These are phyloP conservation scores for Pristiophorus japonicus DNA, from an alignment of 2,113 vertebrate genomes.

Conservation along the genomic window DNA sequence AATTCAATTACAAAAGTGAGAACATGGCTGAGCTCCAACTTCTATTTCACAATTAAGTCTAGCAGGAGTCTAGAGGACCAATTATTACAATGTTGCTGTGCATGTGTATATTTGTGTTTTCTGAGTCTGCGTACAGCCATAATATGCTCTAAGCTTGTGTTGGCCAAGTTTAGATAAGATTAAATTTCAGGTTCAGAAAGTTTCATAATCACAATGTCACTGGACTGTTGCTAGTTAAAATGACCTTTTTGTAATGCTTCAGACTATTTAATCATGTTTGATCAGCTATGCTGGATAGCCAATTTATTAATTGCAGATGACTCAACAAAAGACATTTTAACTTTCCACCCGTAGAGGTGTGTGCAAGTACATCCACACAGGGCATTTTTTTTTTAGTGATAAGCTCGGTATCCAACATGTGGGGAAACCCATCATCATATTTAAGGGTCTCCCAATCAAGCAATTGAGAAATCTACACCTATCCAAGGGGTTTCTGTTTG, in stretches of 20 bases:
- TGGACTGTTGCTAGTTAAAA: not conserved
- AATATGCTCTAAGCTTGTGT: not conserved
- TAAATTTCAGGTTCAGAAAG: conserved; percentile 17
- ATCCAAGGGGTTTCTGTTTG: not conserved
- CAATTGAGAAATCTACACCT: not conserved
- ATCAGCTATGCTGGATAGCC: not conserved
- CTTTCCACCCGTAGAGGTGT: not conserved
- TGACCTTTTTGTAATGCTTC: not conserved
- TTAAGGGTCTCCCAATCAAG: not conserved
- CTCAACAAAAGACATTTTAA: not conserved
- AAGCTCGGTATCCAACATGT: not conserved
- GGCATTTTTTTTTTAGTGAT: not conserved
- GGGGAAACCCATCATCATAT: too few relatives aligned
- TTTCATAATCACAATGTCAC: conserved; percentile 24
- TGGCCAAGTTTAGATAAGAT: not conserved
- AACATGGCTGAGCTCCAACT: conserved; percentile 2
- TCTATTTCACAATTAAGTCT: not conserved
- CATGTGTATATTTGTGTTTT: conserved; percentile 27
- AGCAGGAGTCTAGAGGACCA: not conserved
- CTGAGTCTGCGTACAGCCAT: not conserved
- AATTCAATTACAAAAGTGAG: conserved; percentile 19
- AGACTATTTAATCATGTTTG: conserved; percentile 23
- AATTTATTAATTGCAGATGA: conserved; percentile 19
- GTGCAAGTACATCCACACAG: too few relatives aligned
- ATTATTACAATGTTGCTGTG: not conserved